A percentile compares a stretch with the other conserved stretches of the same genome.
Evolutionary conservation across 1,140 invertebrate genomes (phyloP).

Genomic region (Neodiprion fabricii): DNA sequence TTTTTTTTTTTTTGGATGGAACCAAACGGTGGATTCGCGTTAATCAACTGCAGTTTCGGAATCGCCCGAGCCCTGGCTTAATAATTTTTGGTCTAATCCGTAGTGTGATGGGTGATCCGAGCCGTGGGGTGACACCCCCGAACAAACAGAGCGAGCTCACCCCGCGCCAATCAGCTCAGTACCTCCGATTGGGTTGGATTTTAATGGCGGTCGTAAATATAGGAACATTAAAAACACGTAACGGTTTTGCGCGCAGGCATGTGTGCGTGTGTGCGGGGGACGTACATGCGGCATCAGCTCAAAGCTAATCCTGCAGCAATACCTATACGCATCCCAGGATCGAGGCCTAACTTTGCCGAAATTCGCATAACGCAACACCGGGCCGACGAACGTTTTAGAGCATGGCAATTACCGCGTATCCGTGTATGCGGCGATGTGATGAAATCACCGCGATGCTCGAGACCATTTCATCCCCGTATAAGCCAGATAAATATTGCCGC

Average conservation of each 20-base stretch:
- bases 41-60: not conserved
- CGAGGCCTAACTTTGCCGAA: not conserved
- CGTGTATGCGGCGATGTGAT: not conserved
- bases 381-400: not conserved
- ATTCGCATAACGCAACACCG: too few relatives aligned
- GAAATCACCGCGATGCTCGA: not conserved
- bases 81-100: slow-evolving; percentile 9
- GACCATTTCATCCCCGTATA: not conserved
- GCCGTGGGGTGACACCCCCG: not conserved
- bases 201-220: slow-evolving; percentile 16
- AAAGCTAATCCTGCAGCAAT: not conserved
- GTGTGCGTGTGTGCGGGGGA: not conserved
- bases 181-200: slow-evolving; percentile 11
- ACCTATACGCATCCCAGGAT: not conserved
- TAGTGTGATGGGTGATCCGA: slow-evolving; percentile 1
- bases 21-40: not conserved
- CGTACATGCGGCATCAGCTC: not conserved
- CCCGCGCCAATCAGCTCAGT: not conserved
- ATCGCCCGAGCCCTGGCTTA: not conserved
- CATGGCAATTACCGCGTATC: not conserved
- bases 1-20: too few relatives aligned
- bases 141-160: not conserved
- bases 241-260: not conserved
- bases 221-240: slow-evolving; percentile 16
- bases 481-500: slow-evolving; percentile 7